Base-by-base conservation (phyloP, 2,113 vertebrate species). In the Trematocara macrostoma region DNA sequence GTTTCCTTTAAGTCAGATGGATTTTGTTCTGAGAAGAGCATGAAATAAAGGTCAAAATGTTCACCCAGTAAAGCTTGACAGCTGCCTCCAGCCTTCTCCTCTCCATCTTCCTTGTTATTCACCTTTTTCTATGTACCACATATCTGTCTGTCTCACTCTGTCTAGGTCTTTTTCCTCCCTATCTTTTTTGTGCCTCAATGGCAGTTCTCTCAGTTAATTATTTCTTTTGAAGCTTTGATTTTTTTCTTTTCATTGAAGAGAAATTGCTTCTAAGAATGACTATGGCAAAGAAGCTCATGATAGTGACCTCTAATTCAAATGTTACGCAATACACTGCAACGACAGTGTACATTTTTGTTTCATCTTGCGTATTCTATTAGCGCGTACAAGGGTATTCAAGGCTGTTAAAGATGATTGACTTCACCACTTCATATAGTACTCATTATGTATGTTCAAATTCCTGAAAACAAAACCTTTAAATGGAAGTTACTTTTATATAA, bases 41-140 rank as follows among this genome's bases (percentile, higher is more conserved):
- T 78, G 82, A 93, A 89, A 85, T 82, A 69, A 45, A 91, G 88
- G 82, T 87, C 89, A 84, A 87, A 90, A 81, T 78, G 53, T 90
- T 83, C 7, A 34, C 53, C 53, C 12, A 3, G 29, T 79, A 29
- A 61, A 79, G 71, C 78, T 76, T 56, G 20, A 49, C 78, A 47
- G 14, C 29, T 49, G 7, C 71, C 81, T 86, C 49, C 38, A 15
- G 51, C 7, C 18, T 57, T 57, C 23, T 49, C 42, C 40, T 87
- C 51, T 42, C n/a, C 10, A 38, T 84, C 78, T 81, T 83, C n/a
- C 29, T 31, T 52, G 12, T 85, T 82, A 71, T 83, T 67, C 7
- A 45, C 11, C 8, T 23, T 84, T 84, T 18, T 47, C 8, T 57
- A 1, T 84, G 6, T 15, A 59, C 67, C 15, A 38, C 34, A 2